Conservation (phyloP, 2,113 vertebrate species). For the Lycocorax pyrrhopterus region DNA sequence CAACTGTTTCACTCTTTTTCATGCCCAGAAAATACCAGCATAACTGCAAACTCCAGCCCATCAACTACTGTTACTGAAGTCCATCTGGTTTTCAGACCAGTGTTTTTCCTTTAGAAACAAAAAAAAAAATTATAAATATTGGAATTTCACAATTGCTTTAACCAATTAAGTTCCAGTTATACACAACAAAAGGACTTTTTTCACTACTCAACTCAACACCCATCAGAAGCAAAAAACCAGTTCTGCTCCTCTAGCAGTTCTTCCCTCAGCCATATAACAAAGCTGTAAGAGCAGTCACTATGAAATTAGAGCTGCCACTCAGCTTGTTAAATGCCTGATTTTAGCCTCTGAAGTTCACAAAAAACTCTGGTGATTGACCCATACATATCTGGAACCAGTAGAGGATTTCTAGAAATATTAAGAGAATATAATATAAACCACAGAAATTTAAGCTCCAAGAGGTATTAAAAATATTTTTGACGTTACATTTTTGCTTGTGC, state of each 20-base stretch:
- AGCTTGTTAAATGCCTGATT: neutral
- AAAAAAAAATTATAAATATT: neutral
- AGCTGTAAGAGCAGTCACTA: neutral
- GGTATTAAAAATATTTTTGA: neutral
- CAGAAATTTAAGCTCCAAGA: neutral
- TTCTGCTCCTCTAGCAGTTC: neutral
- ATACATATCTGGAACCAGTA: neutral
- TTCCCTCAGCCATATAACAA: neutral
- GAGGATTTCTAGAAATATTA: neutral
- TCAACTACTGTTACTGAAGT: neutral
- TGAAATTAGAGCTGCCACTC: neutral
- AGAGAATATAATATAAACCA: neutral
- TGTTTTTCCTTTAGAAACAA: neutral
- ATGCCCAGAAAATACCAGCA: neutral
- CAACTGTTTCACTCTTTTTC: neutral
- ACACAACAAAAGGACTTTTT: neutral
- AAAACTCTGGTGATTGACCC: neutral
- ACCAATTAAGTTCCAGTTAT: neutral
- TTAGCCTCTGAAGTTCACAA: neutral
- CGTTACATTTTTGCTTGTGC: neutral
- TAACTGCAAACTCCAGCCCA: neutral
- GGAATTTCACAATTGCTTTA: neutral
- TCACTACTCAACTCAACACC: neutral
- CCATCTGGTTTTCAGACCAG: neutral
- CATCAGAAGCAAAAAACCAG: neutral